These are phyloP conservation scores for Myripristis murdjan DNA, from an alignment of 2,797 vertebrate genomes.

Conservation along the genomic window DNA sequence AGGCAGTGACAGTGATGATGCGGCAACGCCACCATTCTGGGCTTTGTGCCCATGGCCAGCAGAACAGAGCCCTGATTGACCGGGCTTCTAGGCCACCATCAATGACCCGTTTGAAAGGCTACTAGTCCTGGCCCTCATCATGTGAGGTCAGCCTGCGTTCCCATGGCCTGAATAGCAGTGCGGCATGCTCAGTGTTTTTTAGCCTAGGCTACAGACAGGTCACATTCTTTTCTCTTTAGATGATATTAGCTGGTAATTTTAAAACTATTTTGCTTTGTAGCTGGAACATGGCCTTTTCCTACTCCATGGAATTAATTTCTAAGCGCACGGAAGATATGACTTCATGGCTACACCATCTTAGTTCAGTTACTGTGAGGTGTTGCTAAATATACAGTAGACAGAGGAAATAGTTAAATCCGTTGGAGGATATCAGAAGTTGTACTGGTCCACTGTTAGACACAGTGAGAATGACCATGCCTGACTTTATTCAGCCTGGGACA, in stretches of 20 bases:
- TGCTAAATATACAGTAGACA: not conserved
- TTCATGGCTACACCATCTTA: not conserved
- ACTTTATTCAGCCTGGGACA: not conserved
- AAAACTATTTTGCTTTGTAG: not conserved
- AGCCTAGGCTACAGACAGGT: not conserved
- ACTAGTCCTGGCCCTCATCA: slow-evolving; percentile 28
- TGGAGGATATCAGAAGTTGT: not conserved
- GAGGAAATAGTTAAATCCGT: not conserved
- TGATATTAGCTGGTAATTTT: not conserved
- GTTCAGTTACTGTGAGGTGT: not conserved
- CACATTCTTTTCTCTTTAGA: not conserved
- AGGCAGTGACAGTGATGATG: slow-evolving; percentile 61
- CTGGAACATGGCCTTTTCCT: slow-evolving; percentile 2
- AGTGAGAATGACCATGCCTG: not conserved
- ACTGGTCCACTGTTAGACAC: not conserved
- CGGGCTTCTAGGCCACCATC: slow-evolving; percentile 42
- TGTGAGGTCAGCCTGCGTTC: slow-evolving; percentile 38
- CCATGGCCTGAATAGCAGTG: slow-evolving; percentile 25
- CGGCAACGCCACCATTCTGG: slow-evolving; percentile 56
- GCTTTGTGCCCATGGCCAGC: slow-evolving; percentile 55
- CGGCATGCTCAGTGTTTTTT: not conserved
- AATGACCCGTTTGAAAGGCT: slow-evolving; percentile 69
- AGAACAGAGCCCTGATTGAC: slow-evolving; percentile 73
- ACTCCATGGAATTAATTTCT: not conserved
- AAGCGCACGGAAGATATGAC: not conserved